Percentiles rank a stretch among this genome's conserved stretches.
These are phyloP conservation scores for Coptodon rendalli DNA, from an alignment of 2,113 vertebrate species.

Conservation along the genomic window DNA sequence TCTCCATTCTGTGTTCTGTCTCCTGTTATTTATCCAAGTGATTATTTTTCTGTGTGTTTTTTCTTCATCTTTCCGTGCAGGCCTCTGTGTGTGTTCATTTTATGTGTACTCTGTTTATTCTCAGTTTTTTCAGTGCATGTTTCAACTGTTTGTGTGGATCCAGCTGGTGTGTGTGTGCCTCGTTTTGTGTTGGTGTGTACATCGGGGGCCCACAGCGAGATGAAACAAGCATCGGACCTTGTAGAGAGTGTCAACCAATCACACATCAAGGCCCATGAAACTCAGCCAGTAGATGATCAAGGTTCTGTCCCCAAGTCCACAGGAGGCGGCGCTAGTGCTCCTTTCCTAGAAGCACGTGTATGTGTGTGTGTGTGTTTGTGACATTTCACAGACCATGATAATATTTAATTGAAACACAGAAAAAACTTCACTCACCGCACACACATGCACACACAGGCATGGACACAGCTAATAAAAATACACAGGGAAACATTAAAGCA, in stretches of 20 bases:
- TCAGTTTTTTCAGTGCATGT: not conserved
- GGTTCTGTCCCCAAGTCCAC: slow-evolving; percentile 9
- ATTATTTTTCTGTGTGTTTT: not conserved
- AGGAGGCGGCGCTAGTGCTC: slow-evolving; percentile 5
- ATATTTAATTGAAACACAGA: not conserved
- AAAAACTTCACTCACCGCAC: not conserved
- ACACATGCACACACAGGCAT: not conserved
- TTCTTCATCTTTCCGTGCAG: not conserved
- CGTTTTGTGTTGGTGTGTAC: not conserved
- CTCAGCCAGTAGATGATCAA: slow-evolving; percentile 31
- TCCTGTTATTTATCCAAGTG: not conserved
- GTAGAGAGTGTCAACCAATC: slow-evolving; percentile 32
- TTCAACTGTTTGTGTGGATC: not conserved
- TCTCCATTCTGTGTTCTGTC: not conserved
- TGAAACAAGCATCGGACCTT: slow-evolving; percentile 22
- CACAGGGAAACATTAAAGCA: not conserved
- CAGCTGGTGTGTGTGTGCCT: not conserved
- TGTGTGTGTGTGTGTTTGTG: not conserved
- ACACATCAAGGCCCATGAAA: slow-evolving; percentile 26
- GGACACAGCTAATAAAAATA: not conserved
- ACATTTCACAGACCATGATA: not conserved
- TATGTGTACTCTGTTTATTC: not conserved
- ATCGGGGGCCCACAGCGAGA: not conserved
- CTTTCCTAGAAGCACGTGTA: not conserved
- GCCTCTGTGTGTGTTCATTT: not conserved